Percentiles rank a stretch among this genome's conserved stretches.
These are phyloP conservation scores for Phrynocephalus forsythii DNA, from an alignment of 2,797 vertebrate genomes.

Conservation along the genomic window DNA sequence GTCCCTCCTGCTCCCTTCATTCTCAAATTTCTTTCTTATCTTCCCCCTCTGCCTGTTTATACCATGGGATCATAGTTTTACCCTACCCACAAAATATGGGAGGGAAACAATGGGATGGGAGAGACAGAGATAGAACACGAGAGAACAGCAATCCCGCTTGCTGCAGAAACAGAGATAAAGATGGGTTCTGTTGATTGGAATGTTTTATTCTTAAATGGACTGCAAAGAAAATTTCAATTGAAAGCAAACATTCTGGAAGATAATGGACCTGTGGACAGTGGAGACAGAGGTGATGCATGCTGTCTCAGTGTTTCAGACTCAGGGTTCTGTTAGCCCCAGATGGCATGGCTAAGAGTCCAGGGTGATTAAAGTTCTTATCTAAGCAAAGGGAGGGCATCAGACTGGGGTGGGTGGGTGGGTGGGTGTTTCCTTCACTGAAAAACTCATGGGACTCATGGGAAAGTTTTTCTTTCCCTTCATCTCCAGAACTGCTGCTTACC, in stretches of 20 bases:
- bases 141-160: background rate
- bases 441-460: background rate
- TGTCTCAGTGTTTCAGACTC: background rate
- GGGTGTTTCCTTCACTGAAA: background rate
- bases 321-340: background rate
- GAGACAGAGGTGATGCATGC: too few species aligned
- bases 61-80: background rate
- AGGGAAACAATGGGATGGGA: background rate
- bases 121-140: background rate
- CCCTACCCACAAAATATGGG: background rate
- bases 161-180: background rate
- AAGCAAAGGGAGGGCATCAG: background rate
- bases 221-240: background rate
- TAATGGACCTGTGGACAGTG: background rate
- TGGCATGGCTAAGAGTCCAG: background rate
- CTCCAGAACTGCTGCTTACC: background rate
- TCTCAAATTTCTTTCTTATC: background rate
- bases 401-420: background rate
- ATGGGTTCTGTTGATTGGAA: background rate
- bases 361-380: background rate
- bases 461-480: background rate
- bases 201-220: background rate
- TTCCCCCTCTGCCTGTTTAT: background rate
- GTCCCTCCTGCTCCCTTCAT: background rate
- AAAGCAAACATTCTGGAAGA: background rate